Evolutionary conservation across 2,888 invertebrate species (phyloP), one percentile per base, ranked within the genome.

Genomic region (Lasioglossum figueresi): DNA sequence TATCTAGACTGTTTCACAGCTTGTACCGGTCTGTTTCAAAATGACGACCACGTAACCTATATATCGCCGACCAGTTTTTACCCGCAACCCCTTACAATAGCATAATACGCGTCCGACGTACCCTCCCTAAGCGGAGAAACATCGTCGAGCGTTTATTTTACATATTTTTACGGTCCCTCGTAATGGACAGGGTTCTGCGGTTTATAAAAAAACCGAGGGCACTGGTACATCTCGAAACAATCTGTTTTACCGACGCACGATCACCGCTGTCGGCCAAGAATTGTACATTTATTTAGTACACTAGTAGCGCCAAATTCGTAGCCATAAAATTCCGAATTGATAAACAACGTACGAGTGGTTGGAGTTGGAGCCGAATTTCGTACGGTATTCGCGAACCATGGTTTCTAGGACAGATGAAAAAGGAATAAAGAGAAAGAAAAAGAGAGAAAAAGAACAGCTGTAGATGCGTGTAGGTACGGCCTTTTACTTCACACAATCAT

Each of bases 401-500:
- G 10, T 70, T 70, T 70, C 40, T 70, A 70, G 40, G 70, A 70
- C 40, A 31, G 34, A 63, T 63, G 19, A 63, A 19, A 63, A 8
- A 63, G 63, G 63, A 63, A 37, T 12, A n/a, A 23, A 70, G n/a
- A 37, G 16, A 34, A 10, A 37, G 68, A 37, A 1, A n/a, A 12
- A 70, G 70, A 40, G 78, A 59, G 79, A 81, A 59, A 68, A 82
- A 73, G 23, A 56, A 59, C 59, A 45, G 75, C 63, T 63, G 72
- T 23, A 71, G 75, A n/a, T 89, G 85, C 86, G 88, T 90, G 87
- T 89, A 89, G 88, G 84, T 90, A 86, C 88, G 76, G 84, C 85
- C 83, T 86, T 90, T 90, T 90, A 90, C 90, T 90, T 89, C 84
- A 87, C 84, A 90, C 85, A 84, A 84, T 86, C 86, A 82, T 59